Percentiles rank a stretch among this genome's conserved stretches.
phyloP scores from a whole-genome alignment of 1,140 invertebrate genomes.

The Lepidurus arcticus region DNA sequence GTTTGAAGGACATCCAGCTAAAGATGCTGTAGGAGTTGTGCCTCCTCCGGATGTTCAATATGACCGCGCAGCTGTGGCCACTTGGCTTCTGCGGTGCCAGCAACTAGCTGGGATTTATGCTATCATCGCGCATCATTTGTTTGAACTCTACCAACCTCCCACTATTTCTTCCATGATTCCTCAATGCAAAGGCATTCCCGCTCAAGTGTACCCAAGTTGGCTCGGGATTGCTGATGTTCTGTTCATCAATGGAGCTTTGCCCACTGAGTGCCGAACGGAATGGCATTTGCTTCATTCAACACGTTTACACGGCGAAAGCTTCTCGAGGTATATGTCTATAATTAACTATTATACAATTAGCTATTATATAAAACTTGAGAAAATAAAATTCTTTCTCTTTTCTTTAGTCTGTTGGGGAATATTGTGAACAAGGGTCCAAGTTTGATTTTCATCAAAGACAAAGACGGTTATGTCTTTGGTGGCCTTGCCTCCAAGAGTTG shows the following conservation, averaged over 20 bases:
- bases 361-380: background rate
- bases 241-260: slow-evolving; percentile 68
- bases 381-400: background rate
- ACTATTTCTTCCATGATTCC: slow-evolving; percentile 25
- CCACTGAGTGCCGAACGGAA: slow-evolving; percentile 61
- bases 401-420: slow-evolving; percentile 32
- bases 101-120: slow-evolving; percentile 23
- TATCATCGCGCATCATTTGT: slow-evolving; percentile 28
- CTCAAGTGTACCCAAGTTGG: slow-evolving; percentile 31
- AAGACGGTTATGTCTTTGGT: slow-evolving; percentile 77
- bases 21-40: slow-evolving; percentile 7
- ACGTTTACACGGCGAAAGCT: slow-evolving; percentile 73
- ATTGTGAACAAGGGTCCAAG: slow-evolving; percentile 71
- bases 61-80: background rate
- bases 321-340: slow-evolving; percentile 48
- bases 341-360: background rate
- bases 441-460: slow-evolving; percentile 69
- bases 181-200: slow-evolving; percentile 27
- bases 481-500: slow-evolving; percentile 74
- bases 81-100: slow-evolving; percentile 16
- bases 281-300: slow-evolving; percentile 80
- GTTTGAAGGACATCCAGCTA: background rate
- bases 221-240: slow-evolving; percentile 68
- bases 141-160: slow-evolving; percentile 18
- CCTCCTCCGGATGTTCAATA: background rate